Evolutionary conservation across 2,113 vertebrate species (phyloP).

Genomic region (Progne subis): DNA sequence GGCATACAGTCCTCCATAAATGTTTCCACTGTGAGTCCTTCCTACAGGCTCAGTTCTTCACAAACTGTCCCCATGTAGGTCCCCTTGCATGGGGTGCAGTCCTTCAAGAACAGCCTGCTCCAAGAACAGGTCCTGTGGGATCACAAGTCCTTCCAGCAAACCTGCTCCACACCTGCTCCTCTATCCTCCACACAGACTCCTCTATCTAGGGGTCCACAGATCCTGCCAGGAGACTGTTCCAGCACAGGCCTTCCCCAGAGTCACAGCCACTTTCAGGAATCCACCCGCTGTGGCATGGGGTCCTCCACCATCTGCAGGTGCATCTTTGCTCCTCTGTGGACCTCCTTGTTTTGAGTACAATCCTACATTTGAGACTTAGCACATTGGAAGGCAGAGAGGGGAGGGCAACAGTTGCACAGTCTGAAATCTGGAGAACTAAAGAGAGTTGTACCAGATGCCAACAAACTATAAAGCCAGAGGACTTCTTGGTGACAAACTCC

Average conservation of each 20-base stretch:
- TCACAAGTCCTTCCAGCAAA: not conserved
- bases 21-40: not conserved
- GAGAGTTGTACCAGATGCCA: not conserved
- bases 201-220: not conserved
- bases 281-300: rapidly evolving
- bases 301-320: not conserved
- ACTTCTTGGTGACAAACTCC: not conserved
- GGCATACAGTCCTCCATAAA: not conserved
- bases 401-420: not conserved
- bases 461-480: not conserved
- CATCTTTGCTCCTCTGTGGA: not conserved
- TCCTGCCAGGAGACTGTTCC: not conserved
- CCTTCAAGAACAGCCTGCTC: not conserved
- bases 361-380: not conserved
- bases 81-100: not conserved
- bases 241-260: not conserved
- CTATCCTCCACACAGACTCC: not conserved
- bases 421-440: not conserved
- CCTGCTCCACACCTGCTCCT: not conserved
- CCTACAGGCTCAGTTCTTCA: not conserved
- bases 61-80: not conserved
- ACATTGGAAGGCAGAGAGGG: not conserved
- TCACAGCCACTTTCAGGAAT: not conserved
- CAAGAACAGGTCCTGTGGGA: not conserved
- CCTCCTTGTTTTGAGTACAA: not conserved